Conservation (phyloP, 2,888 invertebrate genomes). For the Lasioglossum leucozonium region DNA sequence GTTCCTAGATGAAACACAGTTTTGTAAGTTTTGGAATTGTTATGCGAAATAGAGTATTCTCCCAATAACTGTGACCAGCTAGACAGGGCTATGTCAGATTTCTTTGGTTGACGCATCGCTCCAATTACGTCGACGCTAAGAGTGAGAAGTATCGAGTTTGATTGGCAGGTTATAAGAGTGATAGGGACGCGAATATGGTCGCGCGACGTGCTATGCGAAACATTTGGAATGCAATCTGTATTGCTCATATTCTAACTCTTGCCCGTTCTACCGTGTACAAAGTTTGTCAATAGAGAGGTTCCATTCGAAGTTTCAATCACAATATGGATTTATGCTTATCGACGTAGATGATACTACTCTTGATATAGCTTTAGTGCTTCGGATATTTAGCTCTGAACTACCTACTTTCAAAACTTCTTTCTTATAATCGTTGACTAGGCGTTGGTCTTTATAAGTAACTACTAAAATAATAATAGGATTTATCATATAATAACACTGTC, state of each 20-base stretch:
- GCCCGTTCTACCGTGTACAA: not conserved
- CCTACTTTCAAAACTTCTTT: not conserved
- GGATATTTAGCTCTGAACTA: not conserved
- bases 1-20: not conserved
- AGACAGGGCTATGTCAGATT: not conserved
- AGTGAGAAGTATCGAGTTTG: slow-evolving; percentile 10
- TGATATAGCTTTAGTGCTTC: not conserved
- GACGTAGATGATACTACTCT: not conserved
- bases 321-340: not conserved
- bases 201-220: not conserved
- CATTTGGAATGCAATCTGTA: not conserved
- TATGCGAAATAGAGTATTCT: not conserved
- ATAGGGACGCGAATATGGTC: not conserved
- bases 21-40: not conserved
- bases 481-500: too few species aligned
- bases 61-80: not conserved
- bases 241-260: slow-evolving; percentile 8
- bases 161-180: not conserved
- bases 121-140: not conserved
- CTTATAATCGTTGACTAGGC: too few species aligned
- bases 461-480: too few species aligned
- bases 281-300: not conserved
- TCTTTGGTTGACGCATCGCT: slow-evolving; percentile 2
- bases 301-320: not conserved
- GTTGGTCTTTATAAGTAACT: too few species aligned